These are phyloP conservation scores for Stenurella melanura DNA, from an alignment of 2,888 invertebrate genomes.

Conservation along the genomic window DNA sequence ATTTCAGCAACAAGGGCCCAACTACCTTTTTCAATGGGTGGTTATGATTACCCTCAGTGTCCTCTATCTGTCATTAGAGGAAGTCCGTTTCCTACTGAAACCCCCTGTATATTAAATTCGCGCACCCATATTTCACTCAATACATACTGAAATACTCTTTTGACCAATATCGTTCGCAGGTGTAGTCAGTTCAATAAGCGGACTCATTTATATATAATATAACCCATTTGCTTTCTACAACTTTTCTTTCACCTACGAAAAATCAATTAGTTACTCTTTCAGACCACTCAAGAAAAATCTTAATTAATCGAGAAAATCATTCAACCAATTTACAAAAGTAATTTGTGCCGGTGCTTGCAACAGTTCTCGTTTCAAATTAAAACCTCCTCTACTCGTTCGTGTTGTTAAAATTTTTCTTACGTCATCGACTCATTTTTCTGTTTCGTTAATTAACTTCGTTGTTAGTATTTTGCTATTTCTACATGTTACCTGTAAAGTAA, in stretches of 20 bases:
- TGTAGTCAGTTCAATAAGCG: background rate
- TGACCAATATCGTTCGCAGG: background rate
- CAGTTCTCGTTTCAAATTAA: background rate
- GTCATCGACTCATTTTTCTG: background rate
- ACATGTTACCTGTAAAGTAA: no score
- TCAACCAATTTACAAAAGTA: background rate
- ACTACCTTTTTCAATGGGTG: no score
- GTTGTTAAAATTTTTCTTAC: background rate
- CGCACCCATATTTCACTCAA: no score
- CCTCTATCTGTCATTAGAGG: no score
- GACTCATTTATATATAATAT: background rate
- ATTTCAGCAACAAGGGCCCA: no score
- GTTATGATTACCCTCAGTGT: no score
- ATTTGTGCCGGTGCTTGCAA: background rate
- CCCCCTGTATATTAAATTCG: no score
- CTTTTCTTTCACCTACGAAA: background rate
- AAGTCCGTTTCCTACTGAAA: no score
- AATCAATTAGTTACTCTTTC: background rate
- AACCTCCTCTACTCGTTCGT: background rate
- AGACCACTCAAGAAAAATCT: background rate
- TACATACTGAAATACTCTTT: no score
- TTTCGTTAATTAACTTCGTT: background rate
- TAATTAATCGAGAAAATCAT: background rate
- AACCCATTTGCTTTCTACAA: background rate
- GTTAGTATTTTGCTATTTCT: background rate